A percentile compares a stretch with the other conserved stretches of the same genome.
phyloP scores from a whole-genome alignment of 1,140 invertebrate species.

The Drosophila burlai region DNA sequence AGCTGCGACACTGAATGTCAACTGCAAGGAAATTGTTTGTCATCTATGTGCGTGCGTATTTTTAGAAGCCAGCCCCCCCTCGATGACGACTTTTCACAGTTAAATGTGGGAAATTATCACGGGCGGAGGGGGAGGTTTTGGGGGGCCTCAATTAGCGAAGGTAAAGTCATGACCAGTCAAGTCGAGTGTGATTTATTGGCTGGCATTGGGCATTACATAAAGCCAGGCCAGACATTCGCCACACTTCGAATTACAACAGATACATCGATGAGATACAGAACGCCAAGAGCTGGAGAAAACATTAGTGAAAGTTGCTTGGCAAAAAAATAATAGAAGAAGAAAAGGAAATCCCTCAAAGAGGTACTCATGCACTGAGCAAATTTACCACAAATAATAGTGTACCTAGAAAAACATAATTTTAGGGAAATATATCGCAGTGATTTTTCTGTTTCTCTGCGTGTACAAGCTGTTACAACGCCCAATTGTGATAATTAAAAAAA shows the following conservation, averaged over 20 bases:
- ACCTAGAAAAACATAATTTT: too few species aligned
- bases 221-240: slow-evolving; percentile 11
- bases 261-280: slow-evolving; percentile 19
- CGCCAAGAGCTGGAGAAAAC: slow-evolving; percentile 25
- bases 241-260: slow-evolving; percentile 18
- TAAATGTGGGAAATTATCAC: slow-evolving; percentile 53
- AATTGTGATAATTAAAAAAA: slow-evolving; percentile 74
- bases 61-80: slow-evolving; percentile 51
- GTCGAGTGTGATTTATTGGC: slow-evolving; percentile 43
- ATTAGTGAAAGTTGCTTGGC: slow-evolving; percentile 66
- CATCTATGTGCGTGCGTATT: slow-evolving; percentile 60
- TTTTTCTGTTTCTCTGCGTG: neutral
- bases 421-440: neutral
- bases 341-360: slow-evolving; percentile 30
- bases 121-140: neutral
- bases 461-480: slow-evolving; percentile 46
- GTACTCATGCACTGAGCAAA: slow-evolving; percentile 8
- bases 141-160: slow-evolving; percentile 47
- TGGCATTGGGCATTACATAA: slow-evolving; percentile 51
- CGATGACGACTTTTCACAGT: slow-evolving; percentile 64
- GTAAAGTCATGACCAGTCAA: slow-evolving; percentile 29
- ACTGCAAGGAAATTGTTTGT: slow-evolving; percentile 78
- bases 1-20: slow-evolving; percentile 82
- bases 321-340: slow-evolving; percentile 20
- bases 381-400: neutral